Conservation (phyloP, 2,797 vertebrate species). For the Micropoecilia bifurca region DNA sequence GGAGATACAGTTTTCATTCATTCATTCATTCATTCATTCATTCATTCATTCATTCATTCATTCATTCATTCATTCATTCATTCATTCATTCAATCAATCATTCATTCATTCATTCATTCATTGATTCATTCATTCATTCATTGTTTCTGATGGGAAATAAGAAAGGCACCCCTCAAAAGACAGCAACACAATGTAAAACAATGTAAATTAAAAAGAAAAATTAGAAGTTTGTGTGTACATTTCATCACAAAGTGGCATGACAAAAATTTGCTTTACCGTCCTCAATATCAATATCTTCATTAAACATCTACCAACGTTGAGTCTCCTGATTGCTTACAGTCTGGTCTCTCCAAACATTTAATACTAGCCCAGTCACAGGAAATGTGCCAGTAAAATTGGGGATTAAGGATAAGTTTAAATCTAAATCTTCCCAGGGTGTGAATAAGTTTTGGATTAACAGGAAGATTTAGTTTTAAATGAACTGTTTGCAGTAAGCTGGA, state of each 20-base stretch:
- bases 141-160: neutral
- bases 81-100: neutral
- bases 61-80: too few relatives aligned
- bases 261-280: neutral
- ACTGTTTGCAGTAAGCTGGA: too few relatives aligned
- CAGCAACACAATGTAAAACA: neutral
- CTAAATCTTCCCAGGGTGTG: neutral
- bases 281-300: neutral
- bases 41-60: too few relatives aligned
- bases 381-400: neutral
- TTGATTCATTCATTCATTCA: neutral
- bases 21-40: neutral
- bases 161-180: neutral
- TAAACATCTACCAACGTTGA: neutral
- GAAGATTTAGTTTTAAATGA: too few relatives aligned
- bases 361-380: neutral
- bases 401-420: neutral
- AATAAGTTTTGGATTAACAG: neutral
- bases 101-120: neutral
- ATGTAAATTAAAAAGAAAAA: neutral
- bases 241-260: neutral
- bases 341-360: neutral
- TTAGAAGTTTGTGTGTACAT: neutral
- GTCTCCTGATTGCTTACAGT: neutral
- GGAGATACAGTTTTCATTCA: neutral